A percentile compares a stretch with the other conserved stretches of the same genome.
Evolutionary conservation across 2,888 invertebrate genomes (phyloP).

Genomic region (Cantharis rufa): DNA sequence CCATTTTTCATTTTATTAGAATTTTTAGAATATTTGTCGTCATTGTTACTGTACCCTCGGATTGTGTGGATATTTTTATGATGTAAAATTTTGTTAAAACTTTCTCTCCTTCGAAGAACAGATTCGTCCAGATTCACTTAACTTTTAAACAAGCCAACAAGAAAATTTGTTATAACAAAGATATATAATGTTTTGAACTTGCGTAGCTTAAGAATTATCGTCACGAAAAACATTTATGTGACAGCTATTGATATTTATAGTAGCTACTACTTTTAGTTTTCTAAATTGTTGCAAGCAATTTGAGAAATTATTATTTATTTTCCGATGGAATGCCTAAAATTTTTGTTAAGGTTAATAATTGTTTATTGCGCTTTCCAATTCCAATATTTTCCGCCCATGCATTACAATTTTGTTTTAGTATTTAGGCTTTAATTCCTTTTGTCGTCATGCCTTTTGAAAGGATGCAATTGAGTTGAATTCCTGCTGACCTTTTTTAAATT

Average conservation of each 20-base stretch:
- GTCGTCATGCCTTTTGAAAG: conserved; percentile 25
- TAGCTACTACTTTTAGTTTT: conserved; percentile 39
- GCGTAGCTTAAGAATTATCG: conserved; percentile 35
- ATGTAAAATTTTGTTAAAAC: conserved; percentile 5
- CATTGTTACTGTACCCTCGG: conserved; percentile 5
- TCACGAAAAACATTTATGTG: conserved; percentile 36
- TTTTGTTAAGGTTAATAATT: not conserved
- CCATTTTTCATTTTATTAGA: conserved; percentile 16
- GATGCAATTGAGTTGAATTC: conserved; percentile 27
- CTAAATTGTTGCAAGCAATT: conserved; percentile 38
- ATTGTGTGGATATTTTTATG: conserved; percentile 6
- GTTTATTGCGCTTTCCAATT: conserved; percentile 10
- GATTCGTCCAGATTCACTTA: conserved; percentile 8
- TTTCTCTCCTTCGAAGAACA: not conserved
- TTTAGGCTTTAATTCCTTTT: conserved; percentile 24
- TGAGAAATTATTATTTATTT: conserved; percentile 38
- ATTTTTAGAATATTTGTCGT: conserved; percentile 13
- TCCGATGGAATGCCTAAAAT: not conserved
- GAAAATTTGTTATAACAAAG: conserved; percentile 34
- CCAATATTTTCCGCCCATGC: conserved; percentile 9
- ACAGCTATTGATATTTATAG: conserved; percentile 47
- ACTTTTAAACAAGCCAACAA: conserved; percentile 20
- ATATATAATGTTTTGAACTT: conserved; percentile 39
- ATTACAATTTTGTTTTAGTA: conserved; percentile 18
- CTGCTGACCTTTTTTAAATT: conserved; percentile 23